Base-by-base conservation (phyloP, 2,113 vertebrate species). In the Cyphomyrus plagiostoma region DNA sequence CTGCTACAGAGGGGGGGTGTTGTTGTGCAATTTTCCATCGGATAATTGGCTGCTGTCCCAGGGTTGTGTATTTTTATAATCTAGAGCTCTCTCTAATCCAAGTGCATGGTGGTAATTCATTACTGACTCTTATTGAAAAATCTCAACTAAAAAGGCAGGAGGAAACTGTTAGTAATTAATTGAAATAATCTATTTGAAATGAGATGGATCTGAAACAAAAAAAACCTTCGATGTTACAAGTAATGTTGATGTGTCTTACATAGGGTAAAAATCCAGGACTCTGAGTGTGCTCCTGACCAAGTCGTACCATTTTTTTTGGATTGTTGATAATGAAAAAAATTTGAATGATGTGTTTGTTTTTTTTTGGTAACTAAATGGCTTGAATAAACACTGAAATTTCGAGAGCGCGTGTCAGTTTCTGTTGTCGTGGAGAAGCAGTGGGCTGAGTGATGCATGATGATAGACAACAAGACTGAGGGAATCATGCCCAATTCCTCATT, bases 41-140 rank as follows among this genome's bases (percentile, higher is more conserved):
- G 30, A 80, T 42, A 80, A 42, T 80, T 80, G 74, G 74, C 74
- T 39, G 30, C 35, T 39, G 17, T 80, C 74, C 74, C 74, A 80
- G 74, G 35, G 30, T 80, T 80, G 30, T 80, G 74, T 80, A 80
- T 80, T 80, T 80, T 80, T 80, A 80, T 80, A 80, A 80, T 80
- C 74, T 80, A 80, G 35, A 80, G 74, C 74, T 42, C 74, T 42
- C 74, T 80, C 74, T 80, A 80, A 80, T 80, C 74, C 74, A 80
- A 80, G 74, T 35, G 30, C 74, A 80, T 35, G 35, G 30, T 8
- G 35, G 35, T 80, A 42, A 80, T 42, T 80, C 74, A 80, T 80
- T 80, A 80, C 30, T 42, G 74, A 80, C 74, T 80, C 30, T 80
- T 80, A 42, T 80, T 80, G 35, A 70, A 80, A 80, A 42, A 80